A percentile compares a stretch with the other conserved stretches of the same genome.
Evolutionary conservation across 2,797 vertebrate genomes (phyloP).

Genomic region (Trematomus bernacchii): DNA sequence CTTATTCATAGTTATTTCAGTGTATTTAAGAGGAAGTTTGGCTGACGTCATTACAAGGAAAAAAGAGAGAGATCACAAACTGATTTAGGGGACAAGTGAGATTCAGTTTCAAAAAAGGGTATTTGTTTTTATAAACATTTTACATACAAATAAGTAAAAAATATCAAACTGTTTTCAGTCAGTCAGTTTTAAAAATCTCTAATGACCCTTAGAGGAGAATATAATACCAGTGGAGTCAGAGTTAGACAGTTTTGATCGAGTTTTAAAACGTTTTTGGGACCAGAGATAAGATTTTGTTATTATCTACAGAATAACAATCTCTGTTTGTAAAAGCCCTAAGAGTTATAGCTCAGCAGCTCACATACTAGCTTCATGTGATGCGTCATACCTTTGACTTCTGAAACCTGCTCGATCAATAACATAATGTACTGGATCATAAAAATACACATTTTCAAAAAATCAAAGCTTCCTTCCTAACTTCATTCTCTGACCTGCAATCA

Average conservation of each 20-base stretch:
- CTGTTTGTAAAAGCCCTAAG: neutral
- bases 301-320: neutral
- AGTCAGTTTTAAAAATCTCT: too few species aligned
- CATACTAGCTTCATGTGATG: neutral
- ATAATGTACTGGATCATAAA: neutral
- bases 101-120: too few species aligned
- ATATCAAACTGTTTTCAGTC: neutral
- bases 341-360: neutral
- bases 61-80: neutral
- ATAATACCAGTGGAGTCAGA: neutral
- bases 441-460: neutral
- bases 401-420: neutral
- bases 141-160: too few species aligned
- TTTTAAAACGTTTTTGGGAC: neutral
- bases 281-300: neutral
- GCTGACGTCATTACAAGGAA: neutral
- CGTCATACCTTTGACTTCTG: neutral
- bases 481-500: neutral
- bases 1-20: neutral
- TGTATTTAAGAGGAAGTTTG: neutral
- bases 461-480: neutral
- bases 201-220: neutral
- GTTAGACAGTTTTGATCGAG: neutral
- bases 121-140: too few species aligned
- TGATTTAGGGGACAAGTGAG: too few species aligned